Evolutionary conservation across 2,797 vertebrate genomes (phyloP).

Genomic region (Apodemus agrarius): DNA sequence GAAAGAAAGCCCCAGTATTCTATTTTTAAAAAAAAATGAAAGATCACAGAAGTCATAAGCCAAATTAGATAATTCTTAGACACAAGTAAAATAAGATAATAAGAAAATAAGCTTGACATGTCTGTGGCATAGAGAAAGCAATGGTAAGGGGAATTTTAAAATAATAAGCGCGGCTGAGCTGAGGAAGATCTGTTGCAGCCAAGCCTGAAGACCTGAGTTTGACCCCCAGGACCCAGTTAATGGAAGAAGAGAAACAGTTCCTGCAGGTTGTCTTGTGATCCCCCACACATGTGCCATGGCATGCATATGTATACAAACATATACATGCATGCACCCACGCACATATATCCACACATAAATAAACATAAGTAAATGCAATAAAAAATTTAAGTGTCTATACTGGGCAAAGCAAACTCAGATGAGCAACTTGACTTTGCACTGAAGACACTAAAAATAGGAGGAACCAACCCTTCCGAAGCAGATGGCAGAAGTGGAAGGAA

Average conservation of each 20-base stretch:
- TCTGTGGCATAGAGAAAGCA: background rate
- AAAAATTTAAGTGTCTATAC: background rate
- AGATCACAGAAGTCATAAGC: background rate
- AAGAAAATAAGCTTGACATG: background rate
- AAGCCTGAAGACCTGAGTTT: background rate
- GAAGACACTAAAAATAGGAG: background rate
- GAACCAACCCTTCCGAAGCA: background rate
- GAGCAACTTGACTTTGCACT: background rate
- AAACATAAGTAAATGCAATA: background rate
- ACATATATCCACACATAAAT: background rate
- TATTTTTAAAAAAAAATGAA: background rate
- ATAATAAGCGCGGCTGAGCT: background rate
- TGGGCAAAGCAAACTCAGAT: background rate
- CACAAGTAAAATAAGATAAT: background rate
- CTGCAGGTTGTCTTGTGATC: background rate
- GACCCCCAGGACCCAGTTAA: no score
- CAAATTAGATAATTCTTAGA: background rate
- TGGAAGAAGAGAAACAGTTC: background rate
- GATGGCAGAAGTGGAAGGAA: background rate
- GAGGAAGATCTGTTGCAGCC: background rate
- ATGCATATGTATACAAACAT: background rate
- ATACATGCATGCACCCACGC: background rate
- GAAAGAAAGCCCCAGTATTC: background rate
- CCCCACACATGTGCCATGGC: no score
- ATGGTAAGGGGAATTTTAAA: background rate